Evolutionary conservation across 2,888 invertebrate genomes (phyloP).

Genomic region (Heterodera filipjevi): DNA sequence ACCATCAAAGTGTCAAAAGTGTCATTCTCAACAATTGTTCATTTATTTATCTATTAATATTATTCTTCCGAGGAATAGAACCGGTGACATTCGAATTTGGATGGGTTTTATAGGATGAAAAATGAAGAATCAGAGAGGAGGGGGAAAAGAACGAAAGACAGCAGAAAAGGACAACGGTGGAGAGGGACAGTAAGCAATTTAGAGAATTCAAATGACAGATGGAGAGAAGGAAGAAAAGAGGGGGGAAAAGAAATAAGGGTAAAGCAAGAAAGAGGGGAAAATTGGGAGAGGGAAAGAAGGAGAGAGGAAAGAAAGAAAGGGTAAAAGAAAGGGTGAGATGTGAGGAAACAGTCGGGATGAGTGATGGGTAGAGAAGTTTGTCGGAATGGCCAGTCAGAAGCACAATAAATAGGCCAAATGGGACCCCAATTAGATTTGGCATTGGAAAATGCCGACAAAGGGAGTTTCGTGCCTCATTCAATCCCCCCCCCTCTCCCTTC

Average conservation of each 20-base stretch:
- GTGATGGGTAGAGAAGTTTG: background rate
- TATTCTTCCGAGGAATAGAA: background rate
- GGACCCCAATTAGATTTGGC: background rate
- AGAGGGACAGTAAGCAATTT: too few species aligned
- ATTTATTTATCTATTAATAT: background rate
- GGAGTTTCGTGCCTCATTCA: background rate
- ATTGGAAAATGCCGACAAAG: background rate
- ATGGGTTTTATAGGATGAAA: background rate
- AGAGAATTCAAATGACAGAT: too few species aligned
- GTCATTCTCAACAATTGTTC: slow-evolving; percentile 1
- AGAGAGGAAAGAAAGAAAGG: background rate
- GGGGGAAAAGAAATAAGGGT: background rate
- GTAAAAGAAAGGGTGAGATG: background rate
- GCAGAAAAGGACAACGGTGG: background rate
- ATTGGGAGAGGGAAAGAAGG: background rate
- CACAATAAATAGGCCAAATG: background rate
- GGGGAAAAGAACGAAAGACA: background rate
- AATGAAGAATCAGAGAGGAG: background rate
- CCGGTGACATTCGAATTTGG: background rate
- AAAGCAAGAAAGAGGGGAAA: background rate
- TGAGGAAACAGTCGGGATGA: background rate
- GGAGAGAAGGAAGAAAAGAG: background rate
- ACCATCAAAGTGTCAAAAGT: background rate
- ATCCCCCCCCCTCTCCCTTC: background rate
- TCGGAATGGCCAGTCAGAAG: background rate